Evolutionary conservation across 2,797 vertebrate species (phyloP), one percentile per base, ranked within the genome.

Genomic region (Psittacula echo): DNA sequence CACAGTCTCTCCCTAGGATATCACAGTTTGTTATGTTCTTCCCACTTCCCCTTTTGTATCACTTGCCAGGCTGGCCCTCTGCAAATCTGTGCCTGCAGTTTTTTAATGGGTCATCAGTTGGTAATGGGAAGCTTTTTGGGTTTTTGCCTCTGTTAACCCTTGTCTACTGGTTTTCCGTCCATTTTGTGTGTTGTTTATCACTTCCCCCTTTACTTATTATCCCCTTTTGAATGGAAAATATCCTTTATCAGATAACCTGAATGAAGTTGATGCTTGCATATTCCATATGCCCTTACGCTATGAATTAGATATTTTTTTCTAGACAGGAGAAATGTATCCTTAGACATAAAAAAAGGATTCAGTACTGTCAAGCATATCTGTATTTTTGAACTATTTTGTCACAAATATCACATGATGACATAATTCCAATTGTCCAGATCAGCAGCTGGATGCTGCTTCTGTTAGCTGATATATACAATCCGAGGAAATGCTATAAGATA

Each of bases 51-150:
- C 0, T 3, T 89, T 84, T 51, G 9, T 32, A 29, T 7, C 19
- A 48, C 22, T 56, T 84, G 7, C 23, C 27, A 87, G 29, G 1
- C 11, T 45, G 32, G 4, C 14, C 10, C 16, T 39, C 34, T 89
- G 16, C 21, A 50, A 70, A 91, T 11, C 1, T 23, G 7, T 64
- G 10, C 9, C 11, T n/a, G 21, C 20, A 44, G 42, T 82, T 78
- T 65, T 18, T 37, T 48, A 48, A 79, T 3, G 15, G 18, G 3
- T 89, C 27, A 73, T 61, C 19, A 37, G 18, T 34, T 65, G 78
- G 6, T 11, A 13, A 76, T 1, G 1, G 27, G 21, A 82, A 82
- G 32, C 15, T 34, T 44, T 22, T 8, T 5, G 5, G 2, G 0
- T 1, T 12, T 81, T 82, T 85, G 18, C 3, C 13, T 77, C 7